Evolutionary conservation across 2,888 invertebrate genomes (phyloP), one percentile per base, ranked within the genome.

Genomic region (Ectobius pallidus): DNA sequence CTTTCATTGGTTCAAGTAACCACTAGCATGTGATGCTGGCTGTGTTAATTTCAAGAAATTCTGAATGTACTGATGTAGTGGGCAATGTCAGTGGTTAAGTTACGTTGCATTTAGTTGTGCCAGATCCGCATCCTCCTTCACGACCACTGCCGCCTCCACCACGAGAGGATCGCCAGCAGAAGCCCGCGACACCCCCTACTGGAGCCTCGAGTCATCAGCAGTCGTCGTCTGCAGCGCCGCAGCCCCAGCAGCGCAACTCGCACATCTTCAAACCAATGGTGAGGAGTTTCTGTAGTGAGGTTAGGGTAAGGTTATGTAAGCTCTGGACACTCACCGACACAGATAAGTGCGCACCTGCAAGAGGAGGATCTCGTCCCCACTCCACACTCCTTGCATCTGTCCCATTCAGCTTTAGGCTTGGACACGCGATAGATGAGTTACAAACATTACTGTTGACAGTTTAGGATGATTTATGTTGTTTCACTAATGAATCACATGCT

Each of bases 221-320:
- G 62, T 92, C 91, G 76, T 34, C 81, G 58, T 82, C 82, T 4
- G 83, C 83, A 42, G 82, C 83, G 22, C 82, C 82, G 30, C 82
- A 83, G 16, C 79, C 83, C 78, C 92, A 91, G 65, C 94, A 94
- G 81, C 89, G 95, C 77, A 93, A 92, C 81, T 93, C 94, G 63
- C 92, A 93, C 82, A 89, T 93, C 81, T 95, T 94, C 85, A 95
- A 94, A 83, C 94, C 95, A 77, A 93, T 93, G 93, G 94, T 94
- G 85, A 81, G 88, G 79, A 27, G 27, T 27, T 25, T 30, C 1
- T 52, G 20, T 52, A n/a, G n/a, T n/a, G n/a, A n/a, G n/a, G n/a
- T n/a, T n/a, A n/a, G n/a, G n/a, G n/a, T n/a, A n/a, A n/a, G n/a
- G n/a, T n/a, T n/a, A n/a, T n/a, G n/a, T n/a, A n/a, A n/a, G n/a